Conservation (phyloP, 2,113 vertebrate species). For the Apodemus speciosus region DNA sequence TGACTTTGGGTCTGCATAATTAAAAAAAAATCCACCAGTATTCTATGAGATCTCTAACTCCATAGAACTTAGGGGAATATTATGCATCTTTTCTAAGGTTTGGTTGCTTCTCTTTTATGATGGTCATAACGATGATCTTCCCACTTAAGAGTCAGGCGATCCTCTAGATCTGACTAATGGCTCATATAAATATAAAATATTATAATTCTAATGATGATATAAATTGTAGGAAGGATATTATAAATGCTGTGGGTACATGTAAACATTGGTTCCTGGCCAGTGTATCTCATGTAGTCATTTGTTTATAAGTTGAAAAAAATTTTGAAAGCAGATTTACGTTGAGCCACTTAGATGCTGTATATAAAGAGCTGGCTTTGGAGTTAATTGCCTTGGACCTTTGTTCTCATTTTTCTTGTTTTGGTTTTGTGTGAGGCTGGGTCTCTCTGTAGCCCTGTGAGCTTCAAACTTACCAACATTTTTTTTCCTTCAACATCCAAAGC, state of each 20-base stretch:
- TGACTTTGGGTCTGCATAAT: background rate
- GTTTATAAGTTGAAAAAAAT: conserved; percentile 9
- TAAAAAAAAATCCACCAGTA: background rate
- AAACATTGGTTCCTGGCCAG: background rate
- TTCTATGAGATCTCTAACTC: background rate
- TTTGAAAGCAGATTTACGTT: background rate
- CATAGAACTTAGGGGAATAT: background rate
- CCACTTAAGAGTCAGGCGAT: background rate
- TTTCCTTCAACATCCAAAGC: background rate
- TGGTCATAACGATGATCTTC: background rate
- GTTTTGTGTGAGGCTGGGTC: background rate
- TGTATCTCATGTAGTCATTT: conserved; percentile 18
- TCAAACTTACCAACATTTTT: background rate
- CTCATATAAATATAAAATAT: background rate
- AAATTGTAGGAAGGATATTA: background rate
- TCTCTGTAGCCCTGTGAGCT: background rate
- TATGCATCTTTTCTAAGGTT: background rate
- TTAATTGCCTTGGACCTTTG: background rate
- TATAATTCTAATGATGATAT: conserved; percentile 27
- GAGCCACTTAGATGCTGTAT: background rate
- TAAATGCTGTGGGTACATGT: background rate
- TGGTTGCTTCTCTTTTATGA: background rate
- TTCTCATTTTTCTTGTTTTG: background rate
- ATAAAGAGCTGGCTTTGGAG: conserved; percentile 12
- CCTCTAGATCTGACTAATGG: background rate